phyloP scores from a whole-genome alignment of 2,888 invertebrate species.

The Cheilosia vernalis region DNA sequence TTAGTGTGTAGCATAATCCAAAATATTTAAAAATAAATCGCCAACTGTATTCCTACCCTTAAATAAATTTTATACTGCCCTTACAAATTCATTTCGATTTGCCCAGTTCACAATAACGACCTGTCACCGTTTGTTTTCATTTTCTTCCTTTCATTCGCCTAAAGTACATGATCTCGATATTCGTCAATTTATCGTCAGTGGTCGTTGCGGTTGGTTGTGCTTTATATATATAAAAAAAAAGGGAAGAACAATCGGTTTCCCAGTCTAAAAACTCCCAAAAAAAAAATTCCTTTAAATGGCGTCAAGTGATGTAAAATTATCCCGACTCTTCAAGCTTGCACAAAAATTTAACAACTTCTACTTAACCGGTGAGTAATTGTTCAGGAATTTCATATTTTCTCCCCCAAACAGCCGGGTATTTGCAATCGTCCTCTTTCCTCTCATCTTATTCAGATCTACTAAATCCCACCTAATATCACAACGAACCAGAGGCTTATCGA shows the following conservation, averaged over 20 bases:
- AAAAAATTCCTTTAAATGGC: slow-evolving; percentile 78
- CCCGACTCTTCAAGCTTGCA: slow-evolving; percentile 90
- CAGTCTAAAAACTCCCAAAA: slow-evolving; percentile 33
- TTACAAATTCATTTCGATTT: slow-evolving; percentile 14
- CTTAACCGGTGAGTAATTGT: slow-evolving; percentile 88
- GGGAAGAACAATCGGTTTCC: slow-evolving; percentile 41
- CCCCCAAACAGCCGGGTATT: slow-evolving; percentile 58
- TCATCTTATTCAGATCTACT: slow-evolving; percentile 28
- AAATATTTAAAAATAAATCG: neutral
- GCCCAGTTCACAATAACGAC: slow-evolving; percentile 53
- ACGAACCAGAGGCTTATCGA: slow-evolving; percentile 68
- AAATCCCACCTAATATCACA: slow-evolving; percentile 50
- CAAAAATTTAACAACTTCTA: slow-evolving; percentile 96
- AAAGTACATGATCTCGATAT: slow-evolving; percentile 65
- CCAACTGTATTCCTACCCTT: neutral
- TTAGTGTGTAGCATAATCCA: too few relatives aligned
- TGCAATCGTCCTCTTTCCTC: slow-evolving; percentile 62
- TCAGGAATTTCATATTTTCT: slow-evolving; percentile 51
- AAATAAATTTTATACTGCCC: slow-evolving; percentile 10
- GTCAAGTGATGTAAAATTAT: slow-evolving; percentile 84
- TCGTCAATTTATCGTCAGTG: slow-evolving; percentile 72
- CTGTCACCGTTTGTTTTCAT: slow-evolving; percentile 66
- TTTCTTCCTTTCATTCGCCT: slow-evolving; percentile 59
- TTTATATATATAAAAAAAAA: slow-evolving; percentile 60
- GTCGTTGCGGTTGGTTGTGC: slow-evolving; percentile 71